phyloP scores from a whole-genome alignment of 1,140 invertebrate genomes.

The Phenacoccus solenopsis region DNA sequence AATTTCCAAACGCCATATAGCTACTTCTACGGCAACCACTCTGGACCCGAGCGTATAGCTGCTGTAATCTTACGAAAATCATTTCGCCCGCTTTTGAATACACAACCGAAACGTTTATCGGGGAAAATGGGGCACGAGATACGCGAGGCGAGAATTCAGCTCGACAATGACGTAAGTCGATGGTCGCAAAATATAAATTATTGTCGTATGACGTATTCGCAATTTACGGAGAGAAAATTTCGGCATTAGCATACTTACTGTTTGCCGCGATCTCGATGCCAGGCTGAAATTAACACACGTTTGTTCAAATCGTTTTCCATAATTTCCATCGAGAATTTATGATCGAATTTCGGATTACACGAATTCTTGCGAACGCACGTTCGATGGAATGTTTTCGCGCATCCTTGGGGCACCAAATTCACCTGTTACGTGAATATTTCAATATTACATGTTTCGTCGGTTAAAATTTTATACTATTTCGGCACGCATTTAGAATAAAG shows the following conservation, averaged over 20 bases:
- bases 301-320: constrained; percentile 35
- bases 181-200: too few species aligned
- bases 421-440: constrained; percentile 24
- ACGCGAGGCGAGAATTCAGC: too few species aligned
- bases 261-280: constrained; percentile 36
- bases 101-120: too few species aligned
- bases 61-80: too few species aligned
- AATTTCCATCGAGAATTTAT: constrained; percentile 39
- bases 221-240: too few species aligned
- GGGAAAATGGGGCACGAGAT: too few species aligned
- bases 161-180: too few species aligned
- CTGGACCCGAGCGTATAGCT: neutral
- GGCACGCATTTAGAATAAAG: too few species aligned
- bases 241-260: constrained; percentile 36
- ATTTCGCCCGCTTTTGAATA: too few species aligned
- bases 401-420: constrained; percentile 32
- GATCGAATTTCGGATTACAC: constrained; percentile 36
- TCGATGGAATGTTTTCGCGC: constrained; percentile 36
- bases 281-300: constrained; percentile 38
- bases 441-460: constrained; percentile 18
- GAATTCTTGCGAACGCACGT: constrained; percentile 35
- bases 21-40: neutral
- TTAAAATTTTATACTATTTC: neutral
- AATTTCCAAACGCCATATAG: neutral
- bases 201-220: too few species aligned